phyloP scores from a whole-genome alignment of 2,888 invertebrate genomes.

The Bhutanitis thaidina region DNA sequence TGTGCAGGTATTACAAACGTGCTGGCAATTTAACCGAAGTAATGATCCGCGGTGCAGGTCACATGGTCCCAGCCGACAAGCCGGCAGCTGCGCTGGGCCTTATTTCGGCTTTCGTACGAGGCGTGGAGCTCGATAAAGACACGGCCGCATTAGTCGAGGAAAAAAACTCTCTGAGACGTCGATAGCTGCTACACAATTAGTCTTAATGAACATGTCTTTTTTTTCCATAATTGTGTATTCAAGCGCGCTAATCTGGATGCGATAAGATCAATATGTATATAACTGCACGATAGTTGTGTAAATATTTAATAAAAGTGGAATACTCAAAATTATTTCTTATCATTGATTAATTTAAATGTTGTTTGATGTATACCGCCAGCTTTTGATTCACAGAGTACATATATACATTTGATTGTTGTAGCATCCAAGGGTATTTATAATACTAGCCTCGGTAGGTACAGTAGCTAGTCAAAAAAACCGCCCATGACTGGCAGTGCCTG shows the following conservation, averaged over 20 bases:
- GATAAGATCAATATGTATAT: conserved; percentile 11
- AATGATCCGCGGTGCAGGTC: conserved; percentile 82
- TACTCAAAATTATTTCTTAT: background rate
- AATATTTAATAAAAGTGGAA: conserved; percentile 19
- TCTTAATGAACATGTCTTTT: conserved; percentile 10
- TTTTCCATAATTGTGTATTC: conserved; percentile 13
- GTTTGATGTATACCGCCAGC: too few relatives aligned
- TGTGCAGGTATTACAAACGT: conserved; percentile 74
- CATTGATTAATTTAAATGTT: background rate
- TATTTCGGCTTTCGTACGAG: conserved; percentile 81
- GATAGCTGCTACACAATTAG: conserved; percentile 40
- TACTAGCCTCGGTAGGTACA: too few relatives aligned
- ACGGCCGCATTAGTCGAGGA: conserved; percentile 52
- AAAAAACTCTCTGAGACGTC: conserved; percentile 49
- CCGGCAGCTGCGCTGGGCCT: conserved; percentile 80
- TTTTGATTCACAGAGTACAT: too few relatives aligned
- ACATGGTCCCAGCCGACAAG: conserved; percentile 83
- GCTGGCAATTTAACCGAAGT: conserved; percentile 80
- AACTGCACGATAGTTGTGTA: conserved; percentile 13
- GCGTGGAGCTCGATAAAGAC: conserved; percentile 50
- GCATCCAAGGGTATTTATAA: too few relatives aligned
- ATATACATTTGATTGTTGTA: too few relatives aligned
- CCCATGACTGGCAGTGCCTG: too few relatives aligned
- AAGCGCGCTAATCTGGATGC: conserved; percentile 1
- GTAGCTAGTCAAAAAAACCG: too few relatives aligned